phyloP scores from a whole-genome alignment of 2,797 vertebrate species.

The Lophotriccus pileatus region DNA sequence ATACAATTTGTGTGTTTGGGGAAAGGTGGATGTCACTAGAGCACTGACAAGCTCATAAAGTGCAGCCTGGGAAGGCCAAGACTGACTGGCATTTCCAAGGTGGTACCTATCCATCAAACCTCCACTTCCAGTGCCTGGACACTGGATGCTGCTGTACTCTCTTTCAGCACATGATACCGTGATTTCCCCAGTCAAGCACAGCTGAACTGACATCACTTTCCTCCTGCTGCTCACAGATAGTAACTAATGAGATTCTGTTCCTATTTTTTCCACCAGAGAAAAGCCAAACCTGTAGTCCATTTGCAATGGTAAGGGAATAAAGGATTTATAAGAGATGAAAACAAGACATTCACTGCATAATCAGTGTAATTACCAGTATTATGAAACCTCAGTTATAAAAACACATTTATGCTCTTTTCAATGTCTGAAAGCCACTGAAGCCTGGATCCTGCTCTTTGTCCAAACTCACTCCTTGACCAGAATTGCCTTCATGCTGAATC shows the following conservation, averaged over 20 bases:
- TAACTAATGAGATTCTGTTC: background rate
- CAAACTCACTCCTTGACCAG: background rate
- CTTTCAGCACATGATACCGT: background rate
- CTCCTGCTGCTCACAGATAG: background rate
- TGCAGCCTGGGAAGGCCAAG: background rate
- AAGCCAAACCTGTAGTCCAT: background rate
- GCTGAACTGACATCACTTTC: background rate
- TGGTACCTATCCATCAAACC: background rate
- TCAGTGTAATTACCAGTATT: background rate
- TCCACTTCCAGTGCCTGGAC: background rate
- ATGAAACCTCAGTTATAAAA: background rate
- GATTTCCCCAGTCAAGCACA: background rate
- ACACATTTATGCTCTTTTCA: background rate
- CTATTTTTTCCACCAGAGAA: background rate
- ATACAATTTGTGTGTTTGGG: background rate
- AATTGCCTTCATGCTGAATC: background rate
- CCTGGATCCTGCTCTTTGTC: background rate
- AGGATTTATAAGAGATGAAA: slow-evolving; percentile 1
- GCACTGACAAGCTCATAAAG: background rate
- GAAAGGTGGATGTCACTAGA: background rate
- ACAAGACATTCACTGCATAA: background rate
- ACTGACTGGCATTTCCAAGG: background rate
- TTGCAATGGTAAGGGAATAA: background rate
- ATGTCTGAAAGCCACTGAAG: background rate
- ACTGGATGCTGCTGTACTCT: background rate